Percentiles rank a stretch among this genome's conserved stretches.
These are phyloP conservation scores for Aspidapion aeneum DNA, from an alignment of 2,888 invertebrate species.

Conservation along the genomic window DNA sequence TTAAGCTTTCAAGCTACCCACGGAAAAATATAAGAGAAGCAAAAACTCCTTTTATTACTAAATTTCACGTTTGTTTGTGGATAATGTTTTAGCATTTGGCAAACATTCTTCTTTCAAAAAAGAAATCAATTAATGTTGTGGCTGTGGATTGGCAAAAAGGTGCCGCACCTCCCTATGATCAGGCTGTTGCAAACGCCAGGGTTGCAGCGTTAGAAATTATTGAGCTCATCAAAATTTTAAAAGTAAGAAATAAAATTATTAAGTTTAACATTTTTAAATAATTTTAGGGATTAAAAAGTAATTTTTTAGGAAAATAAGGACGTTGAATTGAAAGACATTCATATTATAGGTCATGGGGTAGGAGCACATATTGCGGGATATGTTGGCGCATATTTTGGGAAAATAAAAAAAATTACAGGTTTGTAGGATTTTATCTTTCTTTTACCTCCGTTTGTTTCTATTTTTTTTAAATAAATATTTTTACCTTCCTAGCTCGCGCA, in stretches of 20 bases:
- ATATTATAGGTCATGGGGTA: conserved; percentile 52
- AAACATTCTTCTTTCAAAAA: conserved; percentile 16
- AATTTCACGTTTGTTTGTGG: too few species aligned
- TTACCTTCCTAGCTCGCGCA: too few species aligned
- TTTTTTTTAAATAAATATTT: too few species aligned
- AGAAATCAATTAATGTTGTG: conserved; percentile 43
- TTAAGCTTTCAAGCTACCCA: too few species aligned
- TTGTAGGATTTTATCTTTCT: conserved; percentile 5
- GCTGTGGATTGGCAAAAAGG: conserved; percentile 54
- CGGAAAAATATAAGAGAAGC: too few species aligned
- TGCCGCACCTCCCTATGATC: conserved; percentile 52
- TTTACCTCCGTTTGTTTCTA: too few species aligned
- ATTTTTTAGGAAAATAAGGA: conserved; percentile 14
- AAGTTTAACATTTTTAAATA: not conserved
- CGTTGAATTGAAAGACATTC: conserved; percentile 37
- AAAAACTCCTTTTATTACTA: too few species aligned
- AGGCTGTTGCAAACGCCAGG: conserved; percentile 56
- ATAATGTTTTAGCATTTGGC: conserved; percentile 34
- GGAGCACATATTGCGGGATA: conserved; percentile 55
- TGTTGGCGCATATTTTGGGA: conserved; percentile 43
- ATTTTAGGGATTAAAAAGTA: not conserved
- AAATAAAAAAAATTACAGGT: conserved; percentile 44
- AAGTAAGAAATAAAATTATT: conserved; percentile 34
- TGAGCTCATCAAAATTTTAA: conserved; percentile 45
- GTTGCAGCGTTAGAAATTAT: conserved; percentile 54